These are phyloP conservation scores for Octopus bimaculoides DNA, from an alignment of 1,140 invertebrate genomes.

Conservation along the genomic window DNA sequence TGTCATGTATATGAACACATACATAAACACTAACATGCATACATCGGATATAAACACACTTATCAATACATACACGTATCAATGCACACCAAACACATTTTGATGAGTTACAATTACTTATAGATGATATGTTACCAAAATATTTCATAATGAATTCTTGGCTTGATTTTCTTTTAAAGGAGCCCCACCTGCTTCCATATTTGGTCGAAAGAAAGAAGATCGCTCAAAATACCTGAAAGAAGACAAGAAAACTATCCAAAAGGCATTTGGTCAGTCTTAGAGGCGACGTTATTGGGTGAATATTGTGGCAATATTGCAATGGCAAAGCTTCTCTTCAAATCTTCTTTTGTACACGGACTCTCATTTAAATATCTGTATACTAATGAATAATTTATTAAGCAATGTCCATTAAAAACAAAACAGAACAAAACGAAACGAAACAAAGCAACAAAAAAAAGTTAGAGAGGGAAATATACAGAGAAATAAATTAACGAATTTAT, in stretches of 20 bases:
- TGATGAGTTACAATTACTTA: background rate
- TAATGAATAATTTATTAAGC: too few species aligned
- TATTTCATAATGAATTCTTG: background rate
- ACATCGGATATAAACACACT: too few species aligned
- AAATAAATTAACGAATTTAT: background rate
- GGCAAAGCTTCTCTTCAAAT: too few species aligned
- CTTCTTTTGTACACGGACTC: too few species aligned
- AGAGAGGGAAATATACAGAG: background rate
- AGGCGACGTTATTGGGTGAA: too few species aligned
- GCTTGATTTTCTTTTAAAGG: constrained; percentile 24
- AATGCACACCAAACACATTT: background rate
- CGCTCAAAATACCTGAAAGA: constrained; percentile 39
- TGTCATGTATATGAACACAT: too few species aligned
- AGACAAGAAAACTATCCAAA: constrained; percentile 31
- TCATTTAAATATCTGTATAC: too few species aligned
- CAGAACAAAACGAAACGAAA: background rate
- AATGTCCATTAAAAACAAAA: background rate
- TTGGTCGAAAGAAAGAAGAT: constrained; percentile 44
- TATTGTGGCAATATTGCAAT: too few species aligned
- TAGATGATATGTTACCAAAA: background rate
- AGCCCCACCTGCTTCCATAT: constrained; percentile 44
- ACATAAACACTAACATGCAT: too few species aligned
- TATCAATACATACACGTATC: too few species aligned
- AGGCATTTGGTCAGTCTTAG: constrained; percentile 30
- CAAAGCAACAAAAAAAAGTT: background rate